Evolutionary conservation across 2,797 vertebrate genomes (phyloP).

Genomic region (Pogoniulus pusillus): DNA sequence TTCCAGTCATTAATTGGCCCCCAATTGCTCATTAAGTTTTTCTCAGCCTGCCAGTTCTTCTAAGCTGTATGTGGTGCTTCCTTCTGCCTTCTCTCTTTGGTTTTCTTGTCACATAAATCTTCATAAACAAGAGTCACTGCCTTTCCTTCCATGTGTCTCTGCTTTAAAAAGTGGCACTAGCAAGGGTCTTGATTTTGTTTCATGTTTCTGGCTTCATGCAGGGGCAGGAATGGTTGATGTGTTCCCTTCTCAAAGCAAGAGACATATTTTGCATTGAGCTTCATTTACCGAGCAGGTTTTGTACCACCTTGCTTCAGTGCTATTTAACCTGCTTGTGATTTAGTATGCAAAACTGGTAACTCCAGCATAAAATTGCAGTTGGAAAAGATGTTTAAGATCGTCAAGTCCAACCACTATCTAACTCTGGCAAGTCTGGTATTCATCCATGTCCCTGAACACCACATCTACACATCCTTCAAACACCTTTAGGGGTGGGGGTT

Average conservation of each 20-base stretch:
- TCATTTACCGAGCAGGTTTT: neutral
- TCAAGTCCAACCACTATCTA: too few species aligned
- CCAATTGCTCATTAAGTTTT: constrained; percentile 52
- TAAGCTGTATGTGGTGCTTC: constrained; percentile 8
- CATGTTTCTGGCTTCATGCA: neutral
- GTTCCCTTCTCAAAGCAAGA: neutral
- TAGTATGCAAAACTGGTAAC: neutral
- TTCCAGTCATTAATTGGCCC: constrained; percentile 50
- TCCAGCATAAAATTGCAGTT: neutral
- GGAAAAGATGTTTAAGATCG: too few species aligned
- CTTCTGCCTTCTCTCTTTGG: constrained; percentile 37
- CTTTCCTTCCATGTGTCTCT: neutral
- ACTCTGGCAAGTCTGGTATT: too few species aligned
- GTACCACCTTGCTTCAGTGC: neutral
- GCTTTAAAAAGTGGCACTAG: neutral
- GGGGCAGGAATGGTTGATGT: neutral
- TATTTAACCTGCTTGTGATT: neutral
- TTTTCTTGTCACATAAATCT: constrained; percentile 46
- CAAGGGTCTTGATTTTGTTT: neutral
- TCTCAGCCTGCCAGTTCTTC: constrained; percentile 35
- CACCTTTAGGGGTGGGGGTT: too few species aligned
- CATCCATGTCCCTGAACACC: too few species aligned
- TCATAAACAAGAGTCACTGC: constrained; percentile 16
- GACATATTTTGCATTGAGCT: neutral
- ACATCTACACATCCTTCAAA: too few species aligned